phyloP scores from a whole-genome alignment of 2,888 invertebrate genomes.

The Stenurella melanura region DNA sequence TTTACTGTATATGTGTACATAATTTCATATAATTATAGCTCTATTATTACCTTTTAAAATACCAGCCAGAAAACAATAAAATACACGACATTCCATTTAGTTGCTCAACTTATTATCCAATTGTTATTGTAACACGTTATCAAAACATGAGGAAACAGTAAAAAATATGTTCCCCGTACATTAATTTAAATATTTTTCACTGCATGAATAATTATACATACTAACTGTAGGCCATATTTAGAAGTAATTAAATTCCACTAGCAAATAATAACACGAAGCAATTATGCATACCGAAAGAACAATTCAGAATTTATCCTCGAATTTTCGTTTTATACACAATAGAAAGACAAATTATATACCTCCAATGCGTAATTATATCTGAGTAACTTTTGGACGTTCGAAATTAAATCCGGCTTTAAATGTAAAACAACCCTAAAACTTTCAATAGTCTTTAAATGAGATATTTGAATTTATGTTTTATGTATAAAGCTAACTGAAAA shows the following conservation, averaged over 20 bases:
- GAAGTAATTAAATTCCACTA: background rate
- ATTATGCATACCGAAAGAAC: slow-evolving; percentile 18
- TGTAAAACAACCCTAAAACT: slow-evolving; percentile 34
- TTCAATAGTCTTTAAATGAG: slow-evolving; percentile 39
- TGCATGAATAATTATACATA: background rate
- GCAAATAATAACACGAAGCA: slow-evolving; percentile 21
- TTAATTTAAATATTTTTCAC: background rate
- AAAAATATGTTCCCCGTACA: background rate
- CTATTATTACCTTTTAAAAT: too few species aligned
- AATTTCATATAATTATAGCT: too few species aligned
- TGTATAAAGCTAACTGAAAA: slow-evolving; percentile 39
- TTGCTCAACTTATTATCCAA: background rate
- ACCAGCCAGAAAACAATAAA: too few species aligned
- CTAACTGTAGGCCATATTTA: background rate
- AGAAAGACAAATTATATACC: slow-evolving; percentile 31
- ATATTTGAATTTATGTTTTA: slow-evolving; percentile 40
- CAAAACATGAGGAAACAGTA: background rate
- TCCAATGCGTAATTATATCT: slow-evolving; percentile 13
- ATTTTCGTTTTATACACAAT: background rate
- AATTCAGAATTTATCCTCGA: slow-evolving; percentile 9
- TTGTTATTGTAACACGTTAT: background rate
- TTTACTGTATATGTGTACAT: too few species aligned
- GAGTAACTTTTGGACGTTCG: slow-evolving; percentile 18
- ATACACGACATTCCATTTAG: background rate
- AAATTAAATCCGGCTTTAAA: slow-evolving; percentile 37